phyloP scores from a whole-genome alignment of 2,888 invertebrate genomes.

The Andricus curvator region DNA sequence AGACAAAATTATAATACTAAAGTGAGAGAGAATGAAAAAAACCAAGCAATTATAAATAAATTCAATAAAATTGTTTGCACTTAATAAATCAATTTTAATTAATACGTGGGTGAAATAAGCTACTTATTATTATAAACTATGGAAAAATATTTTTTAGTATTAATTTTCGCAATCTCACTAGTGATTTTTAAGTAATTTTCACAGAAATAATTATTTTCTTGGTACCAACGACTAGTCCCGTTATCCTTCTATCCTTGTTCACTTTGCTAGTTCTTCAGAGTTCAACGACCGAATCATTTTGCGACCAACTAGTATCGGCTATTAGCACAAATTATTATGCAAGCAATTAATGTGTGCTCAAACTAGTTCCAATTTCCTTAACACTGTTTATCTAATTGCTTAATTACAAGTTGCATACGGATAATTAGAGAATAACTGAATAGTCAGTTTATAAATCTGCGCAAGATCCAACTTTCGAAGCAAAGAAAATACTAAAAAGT shows the following conservation, averaged over 20 bases:
- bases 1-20: too few species aligned
- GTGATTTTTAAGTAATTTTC: neutral
- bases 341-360: neutral
- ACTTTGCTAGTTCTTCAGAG: neutral
- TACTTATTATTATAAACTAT: neutral
- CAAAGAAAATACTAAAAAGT: neutral
- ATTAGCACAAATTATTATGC: conserved; percentile 2
- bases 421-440: neutral
- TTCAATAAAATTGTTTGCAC: too few species aligned
- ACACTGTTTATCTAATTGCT: neutral
- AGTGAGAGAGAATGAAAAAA: too few species aligned
- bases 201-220: neutral
- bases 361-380: neutral
- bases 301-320: neutral
- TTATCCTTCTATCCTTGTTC: neutral
- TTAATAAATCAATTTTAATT: too few species aligned
- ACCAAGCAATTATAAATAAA: too few species aligned
- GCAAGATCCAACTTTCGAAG: neutral
- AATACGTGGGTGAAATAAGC: too few species aligned
- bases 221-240: neutral
- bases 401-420: neutral
- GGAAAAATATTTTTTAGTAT: neutral
- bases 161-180: neutral
- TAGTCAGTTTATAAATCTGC: neutral
- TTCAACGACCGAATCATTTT: conserved; percentile 16